Percentiles rank a stretch among this genome's conserved stretches.
phyloP scores from a whole-genome alignment of 2,888 invertebrate genomes.

The Leptinotarsa haldemani region DNA sequence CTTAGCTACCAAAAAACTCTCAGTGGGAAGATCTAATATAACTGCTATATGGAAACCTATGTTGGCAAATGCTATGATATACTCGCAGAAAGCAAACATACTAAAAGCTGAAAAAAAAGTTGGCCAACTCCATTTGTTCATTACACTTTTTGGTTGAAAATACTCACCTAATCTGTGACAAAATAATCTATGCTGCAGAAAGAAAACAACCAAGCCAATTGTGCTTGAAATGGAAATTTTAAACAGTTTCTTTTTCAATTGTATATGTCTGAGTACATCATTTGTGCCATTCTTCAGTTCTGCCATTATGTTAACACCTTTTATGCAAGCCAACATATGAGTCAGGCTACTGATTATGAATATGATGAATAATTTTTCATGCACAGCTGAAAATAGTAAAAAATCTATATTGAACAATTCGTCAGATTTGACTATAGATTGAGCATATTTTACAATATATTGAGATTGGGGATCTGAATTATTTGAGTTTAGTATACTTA shows the following conservation, averaged over 20 bases:
- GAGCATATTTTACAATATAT: too few relatives aligned
- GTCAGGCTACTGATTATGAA: constrained; percentile 88
- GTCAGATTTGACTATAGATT: too few relatives aligned
- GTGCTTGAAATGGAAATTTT: constrained; percentile 82
- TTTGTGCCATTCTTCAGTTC: constrained; percentile 55
- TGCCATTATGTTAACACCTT: constrained; percentile 65
- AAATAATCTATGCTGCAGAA: constrained; percentile 87
- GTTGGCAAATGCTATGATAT: constrained; percentile 89
- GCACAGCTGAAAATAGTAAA: constrained; percentile 75
- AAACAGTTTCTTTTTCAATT: constrained; percentile 79
- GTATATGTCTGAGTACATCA: constrained; percentile 54
- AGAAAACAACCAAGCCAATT: constrained; percentile 86
- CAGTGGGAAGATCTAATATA: constrained; percentile 86
- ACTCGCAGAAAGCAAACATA: constrained; percentile 94
- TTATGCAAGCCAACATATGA: constrained; percentile 84
- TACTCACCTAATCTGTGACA: constrained; percentile 91
- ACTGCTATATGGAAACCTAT: constrained; percentile 94
- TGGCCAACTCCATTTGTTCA: too few relatives aligned
- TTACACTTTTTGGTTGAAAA: background rate
- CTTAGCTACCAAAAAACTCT: constrained; percentile 78
- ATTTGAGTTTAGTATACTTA: too few relatives aligned
- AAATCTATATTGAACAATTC: too few relatives aligned
- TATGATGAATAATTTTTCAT: constrained; percentile 90
- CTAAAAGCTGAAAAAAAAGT: constrained; percentile 82
- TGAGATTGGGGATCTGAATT: too few relatives aligned